Conservation (phyloP, 2,797 vertebrate species). For the Agapornis canus region DNA sequence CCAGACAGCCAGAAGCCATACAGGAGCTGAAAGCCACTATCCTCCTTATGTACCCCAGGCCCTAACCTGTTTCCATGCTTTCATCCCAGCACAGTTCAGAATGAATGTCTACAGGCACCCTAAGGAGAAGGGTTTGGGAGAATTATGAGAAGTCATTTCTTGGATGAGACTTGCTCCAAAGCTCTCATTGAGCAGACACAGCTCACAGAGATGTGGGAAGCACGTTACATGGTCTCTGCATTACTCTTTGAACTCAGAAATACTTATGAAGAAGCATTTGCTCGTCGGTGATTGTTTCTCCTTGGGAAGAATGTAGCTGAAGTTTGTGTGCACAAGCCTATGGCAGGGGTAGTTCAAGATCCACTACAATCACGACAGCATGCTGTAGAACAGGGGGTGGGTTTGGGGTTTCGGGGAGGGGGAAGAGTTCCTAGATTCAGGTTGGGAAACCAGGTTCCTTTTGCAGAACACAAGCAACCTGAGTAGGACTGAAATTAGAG, state of each 20-base stretch:
- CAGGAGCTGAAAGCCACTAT: background rate
- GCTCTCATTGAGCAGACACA: background rate
- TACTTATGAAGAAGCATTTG: background rate
- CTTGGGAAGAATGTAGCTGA: background rate
- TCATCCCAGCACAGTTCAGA: background rate
- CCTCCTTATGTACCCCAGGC: background rate
- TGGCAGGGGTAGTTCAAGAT: background rate
- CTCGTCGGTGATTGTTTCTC: background rate
- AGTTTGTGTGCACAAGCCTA: background rate
- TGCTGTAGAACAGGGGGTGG: background rate
- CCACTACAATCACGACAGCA: background rate
- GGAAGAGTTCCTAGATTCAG: background rate
- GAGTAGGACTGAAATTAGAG: background rate
- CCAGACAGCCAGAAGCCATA: background rate
- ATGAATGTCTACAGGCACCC: background rate
- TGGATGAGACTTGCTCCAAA: background rate
- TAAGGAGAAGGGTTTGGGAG: background rate
- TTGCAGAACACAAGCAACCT: background rate
- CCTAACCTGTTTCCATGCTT: background rate
- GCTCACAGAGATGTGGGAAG: background rate
- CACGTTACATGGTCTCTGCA: background rate
- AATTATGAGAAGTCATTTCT: background rate
- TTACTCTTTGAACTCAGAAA: background rate
- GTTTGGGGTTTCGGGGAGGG: background rate
- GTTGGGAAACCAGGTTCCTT: background rate